Evolutionary conservation across 2,888 invertebrate genomes (phyloP), one percentile per base, ranked within the genome.

Genomic region (Oligia strigilis): DNA sequence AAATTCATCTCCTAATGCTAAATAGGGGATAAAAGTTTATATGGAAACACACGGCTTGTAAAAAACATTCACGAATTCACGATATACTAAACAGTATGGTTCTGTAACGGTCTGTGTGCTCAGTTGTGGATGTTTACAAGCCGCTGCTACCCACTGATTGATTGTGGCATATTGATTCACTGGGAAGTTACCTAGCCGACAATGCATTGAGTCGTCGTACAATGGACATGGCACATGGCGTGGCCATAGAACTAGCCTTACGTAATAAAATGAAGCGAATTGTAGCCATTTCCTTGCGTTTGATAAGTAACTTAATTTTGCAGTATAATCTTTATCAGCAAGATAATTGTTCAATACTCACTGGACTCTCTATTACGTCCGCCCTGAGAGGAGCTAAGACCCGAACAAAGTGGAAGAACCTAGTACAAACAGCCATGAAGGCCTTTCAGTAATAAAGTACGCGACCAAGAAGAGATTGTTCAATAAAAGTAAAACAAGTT

Each of bases 141-240:
- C 49, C 11, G 55, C 72, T 62, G 36, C 70, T 83, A 46, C 55
- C 11, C 43, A 36, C 29, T 81, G 71, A 60, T 82, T 85, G 75
- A 78, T 67, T 55, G 55, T 29, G 23, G 49, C 69, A 29, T 77
- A 77, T 80, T 77, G 85, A 78, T 74, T 80, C 69, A 64, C 14
- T 29, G 55, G 36, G 36, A 29, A 71, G 72, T 78, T 78, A 75
- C 43, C 11, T 19, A 9, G 36, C n/a, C 14, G 46, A 60, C 62
- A 69, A 46, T 62, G 17, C 52, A 58, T 52, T 40, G 43, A 55
- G 14, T 29, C 52, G 23, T 46, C 49, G 17, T 11, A 11, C 23
- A 6, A 13, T 52, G 52, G 46, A 14, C 36, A 64, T 17, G 36
- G 17, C 17, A 17, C 43, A 49, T 52, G 0, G 8, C 23, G 11